phyloP scores from a whole-genome alignment of 2,888 invertebrate genomes.

The Stratiomys singularior region DNA sequence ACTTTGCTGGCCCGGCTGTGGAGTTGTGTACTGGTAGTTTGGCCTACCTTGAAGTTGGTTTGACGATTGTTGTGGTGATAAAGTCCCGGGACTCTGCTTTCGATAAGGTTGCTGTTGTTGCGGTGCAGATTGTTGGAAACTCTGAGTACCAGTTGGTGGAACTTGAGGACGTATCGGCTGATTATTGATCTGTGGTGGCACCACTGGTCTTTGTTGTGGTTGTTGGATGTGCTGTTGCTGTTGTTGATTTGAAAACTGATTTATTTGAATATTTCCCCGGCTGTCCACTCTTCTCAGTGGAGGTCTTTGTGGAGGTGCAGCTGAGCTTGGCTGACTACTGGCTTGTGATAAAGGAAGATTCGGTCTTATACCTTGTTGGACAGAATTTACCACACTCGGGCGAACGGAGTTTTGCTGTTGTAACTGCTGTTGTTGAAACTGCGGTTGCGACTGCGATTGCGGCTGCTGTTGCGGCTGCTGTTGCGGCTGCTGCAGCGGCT shows the following conservation, averaged over 20 bases:
- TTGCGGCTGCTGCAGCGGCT: constrained; percentile 55
- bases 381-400: constrained; percentile 58
- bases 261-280: constrained; percentile 62
- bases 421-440: constrained; percentile 56
- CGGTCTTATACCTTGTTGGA: constrained; percentile 58
- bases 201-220: constrained; percentile 57
- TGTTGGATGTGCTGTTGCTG: constrained; percentile 57
- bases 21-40: constrained; percentile 52
- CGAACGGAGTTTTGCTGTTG: constrained; percentile 55
- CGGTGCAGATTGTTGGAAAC: constrained; percentile 50
- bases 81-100: constrained; percentile 51
- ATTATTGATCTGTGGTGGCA: constrained; percentile 53
- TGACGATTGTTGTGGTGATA: constrained; percentile 30
- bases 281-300: constrained; percentile 66
- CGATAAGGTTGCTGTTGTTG: constrained; percentile 52
- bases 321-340: constrained; percentile 53
- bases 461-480: constrained; percentile 51
- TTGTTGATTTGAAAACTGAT: constrained; percentile 40
- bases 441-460: constrained; percentile 54
- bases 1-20: constrained; percentile 48
- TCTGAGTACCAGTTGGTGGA: constrained; percentile 42
- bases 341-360: constrained; percentile 56
- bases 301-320: constrained; percentile 43
- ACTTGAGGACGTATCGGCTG: constrained; percentile 52
- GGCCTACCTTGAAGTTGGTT: constrained; percentile 55